phyloP scores from a whole-genome alignment of 2,113 vertebrate genomes.

The Abramis brama region DNA sequence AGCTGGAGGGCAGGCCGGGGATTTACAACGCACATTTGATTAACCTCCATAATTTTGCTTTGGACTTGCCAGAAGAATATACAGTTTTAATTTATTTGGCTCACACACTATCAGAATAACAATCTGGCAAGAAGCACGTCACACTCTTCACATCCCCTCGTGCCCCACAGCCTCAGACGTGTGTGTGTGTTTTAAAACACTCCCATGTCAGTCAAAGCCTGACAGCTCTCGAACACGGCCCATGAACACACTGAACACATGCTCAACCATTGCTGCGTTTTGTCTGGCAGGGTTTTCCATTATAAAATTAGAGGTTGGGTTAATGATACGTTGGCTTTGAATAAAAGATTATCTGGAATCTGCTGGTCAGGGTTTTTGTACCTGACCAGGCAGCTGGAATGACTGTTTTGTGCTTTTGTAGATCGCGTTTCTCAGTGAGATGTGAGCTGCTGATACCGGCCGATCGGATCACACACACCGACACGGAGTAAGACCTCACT shows the following conservation, averaged over 20 bases:
- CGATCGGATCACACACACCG: background rate
- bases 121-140: constrained; percentile 9
- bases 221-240: constrained; percentile 2
- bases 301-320: constrained; percentile 50
- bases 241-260: background rate
- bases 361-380: constrained; percentile 10
- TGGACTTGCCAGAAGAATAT: constrained; percentile 16
- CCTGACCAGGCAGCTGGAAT: constrained; percentile 16
- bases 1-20: constrained; percentile 22
- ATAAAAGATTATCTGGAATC: constrained; percentile 49
- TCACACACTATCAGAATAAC: constrained; percentile 7
- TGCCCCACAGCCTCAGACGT: background rate
- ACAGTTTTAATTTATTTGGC: constrained; percentile 28
- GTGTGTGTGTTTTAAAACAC: background rate
- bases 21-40: constrained; percentile 55
- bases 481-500: background rate
- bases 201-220: constrained; percentile 11
- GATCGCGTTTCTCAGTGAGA: background rate
- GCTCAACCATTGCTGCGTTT: background rate
- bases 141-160: background rate
- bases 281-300: constrained; percentile 27
- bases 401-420: constrained; percentile 10
- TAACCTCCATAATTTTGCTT: constrained; percentile 54
- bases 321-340: constrained; percentile 45
- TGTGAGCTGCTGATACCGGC: background rate